A percentile compares a stretch with the other conserved stretches of the same genome.
phyloP scores from a whole-genome alignment of 1,140 invertebrate genomes.

The Plodia interpunctella region DNA sequence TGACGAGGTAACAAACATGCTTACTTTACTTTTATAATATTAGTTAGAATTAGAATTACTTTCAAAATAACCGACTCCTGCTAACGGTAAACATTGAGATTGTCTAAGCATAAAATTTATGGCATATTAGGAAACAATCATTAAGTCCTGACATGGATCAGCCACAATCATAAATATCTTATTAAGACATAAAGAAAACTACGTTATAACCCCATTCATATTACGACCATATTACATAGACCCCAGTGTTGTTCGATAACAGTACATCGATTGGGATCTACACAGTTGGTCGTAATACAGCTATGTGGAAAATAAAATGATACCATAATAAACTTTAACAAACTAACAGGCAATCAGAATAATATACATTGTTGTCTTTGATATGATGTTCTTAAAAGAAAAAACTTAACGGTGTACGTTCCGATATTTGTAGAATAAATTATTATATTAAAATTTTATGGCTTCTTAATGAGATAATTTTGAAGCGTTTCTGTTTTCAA shows the following conservation, averaged over 20 bases:
- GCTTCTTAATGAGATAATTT: conserved; percentile 23
- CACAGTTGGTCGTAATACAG: not conserved
- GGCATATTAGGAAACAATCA: conserved; percentile 19
- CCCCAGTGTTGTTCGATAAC: conserved; percentile 22
- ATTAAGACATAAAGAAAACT: conserved; percentile 52
- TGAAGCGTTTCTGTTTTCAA: too few species aligned
- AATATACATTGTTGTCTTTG: conserved; percentile 44
- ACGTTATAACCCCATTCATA: conserved; percentile 24
- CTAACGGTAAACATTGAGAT: not conserved
- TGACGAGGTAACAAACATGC: too few species aligned
- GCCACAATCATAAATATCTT: conserved; percentile 43
- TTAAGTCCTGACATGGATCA: conserved; percentile 9
- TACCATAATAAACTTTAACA: conserved; percentile 34
- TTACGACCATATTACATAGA: conserved; percentile 21
- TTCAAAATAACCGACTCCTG: too few species aligned
- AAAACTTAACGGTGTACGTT: conserved; percentile 30
- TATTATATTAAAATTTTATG: conserved; percentile 31
- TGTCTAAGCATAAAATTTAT: not conserved
- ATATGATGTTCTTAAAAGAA: conserved; percentile 21
- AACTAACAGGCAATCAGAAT: conserved; percentile 44
- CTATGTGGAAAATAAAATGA: conserved; percentile 36
- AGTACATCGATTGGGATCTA: not conserved
- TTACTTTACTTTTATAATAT: too few species aligned
- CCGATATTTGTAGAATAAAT: conserved; percentile 23
- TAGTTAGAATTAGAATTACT: too few species aligned